Percentiles rank a stretch among this genome's conserved stretches.
Conservation (phyloP, 2,797 vertebrate genomes). For the Adrianichthys oophorus region DNA sequence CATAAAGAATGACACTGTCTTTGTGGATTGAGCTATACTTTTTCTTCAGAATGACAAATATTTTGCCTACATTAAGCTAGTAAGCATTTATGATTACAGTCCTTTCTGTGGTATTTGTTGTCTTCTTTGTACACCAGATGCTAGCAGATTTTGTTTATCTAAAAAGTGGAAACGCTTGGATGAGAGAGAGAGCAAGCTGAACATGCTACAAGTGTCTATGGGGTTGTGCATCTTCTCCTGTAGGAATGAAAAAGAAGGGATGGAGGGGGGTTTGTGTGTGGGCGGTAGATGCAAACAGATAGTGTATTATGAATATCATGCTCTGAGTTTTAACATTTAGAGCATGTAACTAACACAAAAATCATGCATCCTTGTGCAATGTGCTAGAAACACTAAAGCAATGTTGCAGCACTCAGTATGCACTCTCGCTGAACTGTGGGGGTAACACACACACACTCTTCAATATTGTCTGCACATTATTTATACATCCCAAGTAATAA, state of each 20-base stretch:
- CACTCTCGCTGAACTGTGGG: conserved; percentile 33
- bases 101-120: conserved; percentile 55
- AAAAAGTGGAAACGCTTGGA: conserved; percentile 60
- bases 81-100: conserved; percentile 43
- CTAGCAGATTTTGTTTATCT: conserved; percentile 71
- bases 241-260: conserved; percentile 42
- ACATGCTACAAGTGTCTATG: conserved; percentile 57
- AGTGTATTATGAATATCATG: conserved; percentile 71
- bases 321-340: conserved; percentile 70
- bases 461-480: conserved; percentile 55
- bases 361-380: conserved; percentile 54
- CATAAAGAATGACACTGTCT: conserved; percentile 33
- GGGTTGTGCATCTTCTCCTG: conserved; percentile 53
- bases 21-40: conserved; percentile 15
- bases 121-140: conserved; percentile 40
- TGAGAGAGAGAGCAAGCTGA: conserved; percentile 54
- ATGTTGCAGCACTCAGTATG: conserved; percentile 45
- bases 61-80: conserved; percentile 50
- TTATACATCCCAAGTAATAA: conserved; percentile 33
- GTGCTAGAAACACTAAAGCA: conserved; percentile 49
- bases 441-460: conserved; percentile 44
- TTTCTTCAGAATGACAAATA: conserved; percentile 28
- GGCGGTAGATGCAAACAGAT: conserved; percentile 64
- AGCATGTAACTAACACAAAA: conserved; percentile 64
- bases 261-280: conserved; percentile 42